phyloP scores from a whole-genome alignment of 1,140 invertebrate genomes.

The Musca domestica region DNA sequence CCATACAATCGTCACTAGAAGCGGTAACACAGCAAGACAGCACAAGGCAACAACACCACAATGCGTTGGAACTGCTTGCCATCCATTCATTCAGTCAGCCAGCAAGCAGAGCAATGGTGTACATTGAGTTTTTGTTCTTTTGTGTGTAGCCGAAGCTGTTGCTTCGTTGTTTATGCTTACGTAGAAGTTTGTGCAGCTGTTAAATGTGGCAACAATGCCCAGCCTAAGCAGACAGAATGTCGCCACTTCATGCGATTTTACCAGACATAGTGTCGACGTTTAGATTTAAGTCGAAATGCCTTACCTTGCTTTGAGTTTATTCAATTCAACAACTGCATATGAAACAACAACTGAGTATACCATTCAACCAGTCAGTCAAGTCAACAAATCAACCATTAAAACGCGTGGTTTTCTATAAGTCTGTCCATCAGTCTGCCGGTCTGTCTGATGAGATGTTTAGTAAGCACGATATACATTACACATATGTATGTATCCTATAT shows the following conservation, averaged over 20 bases:
- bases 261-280: slow-evolving; percentile 68
- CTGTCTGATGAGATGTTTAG: too few species aligned
- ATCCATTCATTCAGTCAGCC: not conserved
- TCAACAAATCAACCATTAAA: too few species aligned
- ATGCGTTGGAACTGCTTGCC: too few species aligned
- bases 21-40: too few species aligned
- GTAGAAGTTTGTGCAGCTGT: not conserved
- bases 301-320: slow-evolving; percentile 23
- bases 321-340: slow-evolving; percentile 16
- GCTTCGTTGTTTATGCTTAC: not conserved
- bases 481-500: too few species aligned
- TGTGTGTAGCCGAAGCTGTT: too few species aligned
- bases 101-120: not conserved
- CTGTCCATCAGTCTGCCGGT: too few species aligned
- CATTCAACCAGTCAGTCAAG: too few species aligned
- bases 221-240: slow-evolving; percentile 85
- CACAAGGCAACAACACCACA: not conserved
- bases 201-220: slow-evolving; percentile 65
- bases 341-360: too few species aligned
- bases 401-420: too few species aligned
- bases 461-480: too few species aligned
- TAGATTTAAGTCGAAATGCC: slow-evolving; percentile 28
- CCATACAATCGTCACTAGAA: not conserved
- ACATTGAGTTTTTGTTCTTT: too few species aligned
- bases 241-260: slow-evolving; percentile 67